Evolutionary conservation across 2,113 vertebrate genomes (phyloP).

Genomic region (Phyllostomus discolor): DNA sequence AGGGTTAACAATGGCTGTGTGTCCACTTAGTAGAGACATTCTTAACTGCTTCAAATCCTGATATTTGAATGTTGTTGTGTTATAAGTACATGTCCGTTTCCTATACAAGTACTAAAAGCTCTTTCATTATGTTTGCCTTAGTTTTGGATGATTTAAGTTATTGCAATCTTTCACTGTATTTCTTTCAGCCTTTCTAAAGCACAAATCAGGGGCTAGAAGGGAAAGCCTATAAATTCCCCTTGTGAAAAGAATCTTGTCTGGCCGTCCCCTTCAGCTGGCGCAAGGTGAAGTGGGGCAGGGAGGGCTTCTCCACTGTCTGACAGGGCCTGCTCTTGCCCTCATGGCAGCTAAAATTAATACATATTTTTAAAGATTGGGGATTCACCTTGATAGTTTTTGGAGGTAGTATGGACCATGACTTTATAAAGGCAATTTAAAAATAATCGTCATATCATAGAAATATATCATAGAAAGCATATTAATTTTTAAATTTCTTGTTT

Average conservation of each 20-base stretch:
- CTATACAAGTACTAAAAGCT: constrained; percentile 16
- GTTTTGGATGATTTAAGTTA: constrained; percentile 40
- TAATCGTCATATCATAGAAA: not conserved
- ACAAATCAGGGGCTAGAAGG: constrained; percentile 44
- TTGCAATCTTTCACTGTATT: constrained; percentile 36
- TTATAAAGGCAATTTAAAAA: constrained; percentile 1
- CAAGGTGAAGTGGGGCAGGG: not conserved
- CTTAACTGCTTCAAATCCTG: constrained; percentile 4
- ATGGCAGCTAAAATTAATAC: not conserved
- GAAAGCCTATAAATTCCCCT: constrained; percentile 37
- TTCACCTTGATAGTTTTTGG: not conserved
- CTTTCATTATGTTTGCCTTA: constrained; percentile 33
- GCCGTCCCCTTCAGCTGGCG: not conserved
- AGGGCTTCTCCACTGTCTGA: not conserved
- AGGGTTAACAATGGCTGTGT: constrained; percentile 83
- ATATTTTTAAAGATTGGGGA: not conserved
- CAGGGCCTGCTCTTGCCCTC: not conserved
- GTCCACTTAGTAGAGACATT: constrained; percentile 82
- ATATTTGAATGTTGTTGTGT: constrained; percentile 3
- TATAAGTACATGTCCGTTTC: not conserved
- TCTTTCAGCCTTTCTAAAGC: constrained; percentile 47
- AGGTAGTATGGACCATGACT: not conserved
- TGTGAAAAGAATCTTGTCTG: not conserved
- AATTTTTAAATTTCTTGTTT: not conserved
- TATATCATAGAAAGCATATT: not conserved